Conservation (phyloP, 2,113 vertebrate species). For the Dolichallabes microphthalmus region DNA sequence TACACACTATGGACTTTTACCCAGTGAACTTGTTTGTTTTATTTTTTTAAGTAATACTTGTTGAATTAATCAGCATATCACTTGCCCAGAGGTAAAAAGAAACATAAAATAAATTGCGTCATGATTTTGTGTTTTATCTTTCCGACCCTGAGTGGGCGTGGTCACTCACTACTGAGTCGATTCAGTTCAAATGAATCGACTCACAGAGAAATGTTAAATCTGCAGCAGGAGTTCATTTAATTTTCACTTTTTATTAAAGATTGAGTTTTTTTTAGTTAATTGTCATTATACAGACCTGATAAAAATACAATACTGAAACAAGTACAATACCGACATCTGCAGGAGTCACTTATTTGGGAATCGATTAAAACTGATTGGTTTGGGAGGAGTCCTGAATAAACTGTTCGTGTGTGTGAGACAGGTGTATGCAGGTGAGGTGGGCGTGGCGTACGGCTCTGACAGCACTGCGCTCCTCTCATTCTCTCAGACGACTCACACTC, state of each 20-base stretch:
- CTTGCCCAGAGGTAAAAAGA: too few relatives aligned
- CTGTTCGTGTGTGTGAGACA: background rate
- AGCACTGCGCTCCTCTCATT: background rate
- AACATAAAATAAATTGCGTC: background rate
- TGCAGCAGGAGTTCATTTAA: background rate
- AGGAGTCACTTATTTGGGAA: background rate
- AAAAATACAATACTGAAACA: background rate
- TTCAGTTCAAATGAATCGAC: constrained; percentile 12
- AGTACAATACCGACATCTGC: background rate
- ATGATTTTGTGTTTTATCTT: background rate
- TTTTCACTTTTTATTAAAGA: background rate
- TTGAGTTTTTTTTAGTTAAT: background rate
- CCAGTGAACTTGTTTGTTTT: background rate
- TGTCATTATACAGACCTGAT: background rate
- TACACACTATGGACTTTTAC: background rate
- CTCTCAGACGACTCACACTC: background rate
- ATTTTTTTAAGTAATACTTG: background rate
- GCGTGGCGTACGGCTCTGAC: background rate
- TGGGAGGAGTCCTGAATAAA: background rate
- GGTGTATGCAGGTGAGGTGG: constrained; percentile 15
- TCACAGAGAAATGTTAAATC: background rate
- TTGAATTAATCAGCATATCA: background rate
- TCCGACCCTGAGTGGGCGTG: background rate
- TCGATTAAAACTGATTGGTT: background rate
- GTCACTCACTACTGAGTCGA: background rate